Percentiles rank a stretch among this genome's conserved stretches.
Evolutionary conservation across 2,888 invertebrate genomes (phyloP).

Genomic region (Minunthozetes semirufus): DNA sequence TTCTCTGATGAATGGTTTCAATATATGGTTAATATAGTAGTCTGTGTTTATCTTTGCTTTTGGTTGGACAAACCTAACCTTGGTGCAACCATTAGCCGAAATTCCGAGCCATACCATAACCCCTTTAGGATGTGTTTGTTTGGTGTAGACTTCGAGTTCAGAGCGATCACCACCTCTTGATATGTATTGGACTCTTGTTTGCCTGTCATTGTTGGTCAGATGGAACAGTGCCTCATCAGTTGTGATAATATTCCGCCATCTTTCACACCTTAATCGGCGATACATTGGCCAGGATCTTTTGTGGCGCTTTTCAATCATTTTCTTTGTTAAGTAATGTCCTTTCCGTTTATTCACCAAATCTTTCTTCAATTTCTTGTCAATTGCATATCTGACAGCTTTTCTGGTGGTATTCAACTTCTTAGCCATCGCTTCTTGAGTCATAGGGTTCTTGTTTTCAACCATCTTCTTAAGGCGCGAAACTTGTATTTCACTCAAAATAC

Average conservation of each 20-base stretch:
- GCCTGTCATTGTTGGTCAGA: neutral
- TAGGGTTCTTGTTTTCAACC: neutral
- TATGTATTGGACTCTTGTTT: conserved; percentile 26
- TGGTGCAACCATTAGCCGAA: neutral
- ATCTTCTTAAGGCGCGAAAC: neutral
- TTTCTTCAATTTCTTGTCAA: neutral
- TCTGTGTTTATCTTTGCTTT: conserved; percentile 22
- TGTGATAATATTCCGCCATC: conserved; percentile 17
- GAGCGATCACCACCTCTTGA: neutral
- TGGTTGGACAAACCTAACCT: conserved; percentile 26
- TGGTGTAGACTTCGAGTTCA: neutral
- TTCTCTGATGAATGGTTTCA: conserved; percentile 22
- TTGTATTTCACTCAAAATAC: neutral
- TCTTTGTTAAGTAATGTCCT: neutral
- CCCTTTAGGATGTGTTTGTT: neutral
- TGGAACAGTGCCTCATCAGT: conserved; percentile 24
- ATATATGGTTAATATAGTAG: conserved; percentile 30
- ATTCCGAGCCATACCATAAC: conserved; percentile 26
- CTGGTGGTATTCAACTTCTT: neutral
- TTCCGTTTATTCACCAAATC: conserved; percentile 1
- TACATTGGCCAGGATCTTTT: conserved; percentile 30
- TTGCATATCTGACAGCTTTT: neutral
- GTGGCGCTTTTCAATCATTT: neutral
- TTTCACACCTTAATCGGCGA: neutral
- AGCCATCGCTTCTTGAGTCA: neutral